Percentiles rank a stretch among this genome's conserved stretches.
These are phyloP conservation scores for Pseudochromis fuscus DNA, from an alignment of 2,797 vertebrate species.

Conservation along the genomic window DNA sequence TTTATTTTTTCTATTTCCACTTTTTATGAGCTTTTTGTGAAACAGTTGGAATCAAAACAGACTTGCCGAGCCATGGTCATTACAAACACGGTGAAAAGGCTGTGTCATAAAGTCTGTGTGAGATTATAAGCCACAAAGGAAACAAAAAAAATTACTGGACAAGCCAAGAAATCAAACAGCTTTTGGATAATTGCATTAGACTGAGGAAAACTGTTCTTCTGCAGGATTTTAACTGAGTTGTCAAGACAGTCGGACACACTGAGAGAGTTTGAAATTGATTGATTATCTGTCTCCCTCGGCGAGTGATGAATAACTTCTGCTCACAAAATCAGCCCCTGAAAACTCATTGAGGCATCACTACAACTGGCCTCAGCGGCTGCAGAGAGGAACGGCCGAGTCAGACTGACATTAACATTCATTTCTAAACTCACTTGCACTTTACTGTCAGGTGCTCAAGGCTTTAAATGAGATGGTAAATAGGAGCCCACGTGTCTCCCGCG, in stretches of 20 bases:
- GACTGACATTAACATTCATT: conserved; percentile 18
- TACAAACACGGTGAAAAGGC: no score
- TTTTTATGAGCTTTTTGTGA: no score
- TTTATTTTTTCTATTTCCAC: no score
- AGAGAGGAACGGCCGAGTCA: conserved; percentile 26
- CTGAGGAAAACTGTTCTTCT: conserved; percentile 9
- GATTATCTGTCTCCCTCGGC: conserved; percentile 5
- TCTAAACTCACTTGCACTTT: conserved; percentile 4
- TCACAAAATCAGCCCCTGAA: conserved; percentile 4
- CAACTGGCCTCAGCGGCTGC: background rate
- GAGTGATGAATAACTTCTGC: conserved; percentile 20
- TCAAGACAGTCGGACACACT: conserved; percentile 8
- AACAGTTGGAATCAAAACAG: background rate
- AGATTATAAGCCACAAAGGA: background rate
- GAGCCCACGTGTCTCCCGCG: background rate
- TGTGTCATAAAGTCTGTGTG: background rate
- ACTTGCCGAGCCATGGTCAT: background rate
- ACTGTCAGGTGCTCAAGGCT: conserved; percentile 23
- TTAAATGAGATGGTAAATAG: conserved; percentile 33
- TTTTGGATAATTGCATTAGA: conserved; percentile 11
- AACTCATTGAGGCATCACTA: conserved; percentile 16
- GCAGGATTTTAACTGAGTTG: background rate
- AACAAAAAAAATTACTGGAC: conserved; percentile 2
- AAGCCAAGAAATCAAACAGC: conserved; percentile 19
- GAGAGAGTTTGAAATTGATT: conserved; percentile 28